Evolutionary conservation across 92 coral and sea anemone species (phyloP), one percentile per base, ranked within the genome.

Genomic region (Phenganax marumi): DNA sequence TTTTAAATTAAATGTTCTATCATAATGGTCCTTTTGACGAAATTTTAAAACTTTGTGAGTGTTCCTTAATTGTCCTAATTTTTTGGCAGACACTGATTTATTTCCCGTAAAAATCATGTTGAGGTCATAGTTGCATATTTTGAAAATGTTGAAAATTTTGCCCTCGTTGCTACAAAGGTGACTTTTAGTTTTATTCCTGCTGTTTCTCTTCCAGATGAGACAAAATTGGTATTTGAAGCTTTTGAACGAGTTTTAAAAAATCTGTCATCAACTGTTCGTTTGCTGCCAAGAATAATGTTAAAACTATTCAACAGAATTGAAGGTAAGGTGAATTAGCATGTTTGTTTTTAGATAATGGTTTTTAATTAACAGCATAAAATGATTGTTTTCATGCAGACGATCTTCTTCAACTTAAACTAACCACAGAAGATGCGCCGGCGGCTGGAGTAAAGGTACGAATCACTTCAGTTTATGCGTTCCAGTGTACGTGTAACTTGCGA

Each of bases 261-360:
- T 53, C 69, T 76, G 14, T 43, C 52, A 53, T 76, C 81, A 12
- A 76, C 51, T 21, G 51, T 76, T 25, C 51, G 68, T 39, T 57
- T 76, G 52, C 80, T 94, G 50, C 97, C 98, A 8, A 75, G 61
- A 50, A 89, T 86, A 10, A 66, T 94, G 75, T 92, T 90, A 87
- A 97, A 92, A 89, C 91, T 94, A 58, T 82, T 94, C 57, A 87
- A 85, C 91, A 82, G 85, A 73, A 88, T 94, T 39, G 95, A 90
- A 87, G 98, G 98, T 94, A 8, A 21, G 19, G 39, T 19, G 9
- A 49, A 72, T 23, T 1, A 43, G 19, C 55, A 48, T 21, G 14
- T 3, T 17, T 16, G 7, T 47, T 33, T 33, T 33, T 33, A 33
- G 58, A 24, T 48, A 50, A 22, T 47, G 56, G 26, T 48, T 5